Evolutionary conservation across 2,888 invertebrate species (phyloP).

Genomic region (Nezara viridula): DNA sequence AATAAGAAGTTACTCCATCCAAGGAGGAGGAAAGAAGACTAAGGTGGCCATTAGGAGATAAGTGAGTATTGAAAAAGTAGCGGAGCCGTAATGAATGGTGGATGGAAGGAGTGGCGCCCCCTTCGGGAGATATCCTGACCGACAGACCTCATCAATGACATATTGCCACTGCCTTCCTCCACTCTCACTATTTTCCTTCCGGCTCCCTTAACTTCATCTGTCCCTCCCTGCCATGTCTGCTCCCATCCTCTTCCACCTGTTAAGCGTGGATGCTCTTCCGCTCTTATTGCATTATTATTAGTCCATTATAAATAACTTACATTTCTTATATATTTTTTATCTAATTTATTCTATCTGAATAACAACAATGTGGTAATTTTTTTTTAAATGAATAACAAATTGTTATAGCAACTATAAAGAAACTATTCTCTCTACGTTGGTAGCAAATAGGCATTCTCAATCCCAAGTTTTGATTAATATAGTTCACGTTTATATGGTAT

Average conservation of each 20-base stretch:
- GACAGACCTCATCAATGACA: conserved; percentile 23
- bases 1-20: background rate
- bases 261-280: background rate
- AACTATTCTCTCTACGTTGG: too few species aligned
- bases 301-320: too few species aligned
- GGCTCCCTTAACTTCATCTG: background rate
- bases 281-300: too few species aligned
- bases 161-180: background rate
- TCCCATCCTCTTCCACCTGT: background rate
- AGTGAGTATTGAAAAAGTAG: conserved; percentile 42
- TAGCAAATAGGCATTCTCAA: too few species aligned
- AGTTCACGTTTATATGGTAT: background rate
- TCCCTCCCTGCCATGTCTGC: background rate
- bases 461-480: background rate
- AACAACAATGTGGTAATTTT: too few species aligned
- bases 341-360: too few species aligned
- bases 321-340: too few species aligned
- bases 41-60: conserved; percentile 31
- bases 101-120: background rate
- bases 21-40: conserved; percentile 20
- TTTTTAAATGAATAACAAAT: too few species aligned
- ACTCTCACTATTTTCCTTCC: background rate
- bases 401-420: too few species aligned
- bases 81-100: background rate
- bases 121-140: background rate